phyloP scores from a whole-genome alignment of 2,113 vertebrate genomes.

The Gyps fulvus region DNA sequence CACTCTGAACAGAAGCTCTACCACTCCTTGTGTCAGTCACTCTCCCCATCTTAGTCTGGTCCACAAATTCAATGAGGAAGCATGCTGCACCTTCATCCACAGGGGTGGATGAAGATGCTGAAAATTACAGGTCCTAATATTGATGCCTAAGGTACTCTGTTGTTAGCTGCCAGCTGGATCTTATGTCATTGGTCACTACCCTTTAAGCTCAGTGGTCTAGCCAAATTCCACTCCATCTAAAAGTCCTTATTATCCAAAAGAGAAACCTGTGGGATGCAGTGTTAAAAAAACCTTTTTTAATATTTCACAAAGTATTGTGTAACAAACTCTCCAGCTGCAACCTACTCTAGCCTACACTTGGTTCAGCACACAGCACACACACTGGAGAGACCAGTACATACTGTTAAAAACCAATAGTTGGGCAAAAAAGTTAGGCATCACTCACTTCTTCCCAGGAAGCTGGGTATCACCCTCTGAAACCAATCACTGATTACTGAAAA shows the following conservation, averaged over 20 bases:
- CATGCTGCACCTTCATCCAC: background rate
- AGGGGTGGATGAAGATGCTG: background rate
- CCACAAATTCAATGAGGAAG: background rate
- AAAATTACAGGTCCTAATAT: background rate
- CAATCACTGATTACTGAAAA: background rate
- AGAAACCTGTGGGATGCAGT: background rate
- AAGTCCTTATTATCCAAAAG: background rate
- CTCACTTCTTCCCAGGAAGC: background rate
- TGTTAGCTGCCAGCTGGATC: background rate
- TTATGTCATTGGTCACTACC: rapidly evolving
- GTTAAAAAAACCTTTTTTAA: background rate
- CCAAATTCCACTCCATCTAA: background rate
- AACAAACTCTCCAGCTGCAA: background rate
- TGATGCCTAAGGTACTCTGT: background rate
- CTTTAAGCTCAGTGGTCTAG: background rate
- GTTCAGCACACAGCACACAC: background rate
- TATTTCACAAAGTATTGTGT: background rate
- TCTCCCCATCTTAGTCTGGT: background rate
- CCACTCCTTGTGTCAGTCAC: background rate
- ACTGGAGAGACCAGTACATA: background rate
- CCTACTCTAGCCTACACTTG: background rate
- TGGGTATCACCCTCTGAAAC: background rate
- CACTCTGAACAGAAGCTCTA: background rate
- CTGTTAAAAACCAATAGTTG: background rate
- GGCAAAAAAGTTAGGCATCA: background rate